Base-by-base conservation (phyloP, 2,113 vertebrate species). In the Triplophysa rosa region DNA sequence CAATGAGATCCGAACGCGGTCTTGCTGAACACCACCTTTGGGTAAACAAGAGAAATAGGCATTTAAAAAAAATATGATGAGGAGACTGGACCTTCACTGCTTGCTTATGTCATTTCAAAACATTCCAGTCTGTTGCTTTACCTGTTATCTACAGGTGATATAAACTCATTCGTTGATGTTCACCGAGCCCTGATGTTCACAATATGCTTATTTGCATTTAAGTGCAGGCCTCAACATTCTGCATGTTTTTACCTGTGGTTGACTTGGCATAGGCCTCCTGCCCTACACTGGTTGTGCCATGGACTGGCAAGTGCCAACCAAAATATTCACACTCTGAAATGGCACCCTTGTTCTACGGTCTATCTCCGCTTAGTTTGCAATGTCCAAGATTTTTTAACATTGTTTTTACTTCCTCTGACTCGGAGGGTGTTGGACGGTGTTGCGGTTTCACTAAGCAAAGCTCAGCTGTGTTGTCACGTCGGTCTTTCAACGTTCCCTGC, bases 271-370 rank as follows among this genome's bases (percentile, higher is more conserved):
- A 21, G 37, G 14, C 45, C 21, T 3, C 24, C 77, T 79, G 68
- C 84, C 80, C 68, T 49, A 73, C 65, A 56, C 82, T 81, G 74
- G 61, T 84, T 29, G 63, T 69, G 80, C 79, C 58, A 74, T 69
- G 81, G 66, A 68, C 59, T 61, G 21, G 33, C n/a, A 14, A 19
- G 23, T 65, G 86, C 86, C 86, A 87, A 83, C 54, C 62, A 72
- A 87, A 87, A 87, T 81, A 87, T 80, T 85, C 82, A 76, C 80
- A 78, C 82, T 83, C 80, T 80, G 78, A 67, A 80, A 75, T 19
- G 54, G 73, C 75, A 85, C 81, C 77, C 72, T 82, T 68, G 64
- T 78, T 64, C 72, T 82, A 68, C 69, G 70, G 71, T 76, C 82
- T 70, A 45, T 79, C 66, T 72, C 23, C 7, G 11, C 78, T 78